Percentiles rank a stretch among this genome's conserved stretches.
Conservation (phyloP, 2,113 vertebrate species). For the Lates calcarifer region DNA sequence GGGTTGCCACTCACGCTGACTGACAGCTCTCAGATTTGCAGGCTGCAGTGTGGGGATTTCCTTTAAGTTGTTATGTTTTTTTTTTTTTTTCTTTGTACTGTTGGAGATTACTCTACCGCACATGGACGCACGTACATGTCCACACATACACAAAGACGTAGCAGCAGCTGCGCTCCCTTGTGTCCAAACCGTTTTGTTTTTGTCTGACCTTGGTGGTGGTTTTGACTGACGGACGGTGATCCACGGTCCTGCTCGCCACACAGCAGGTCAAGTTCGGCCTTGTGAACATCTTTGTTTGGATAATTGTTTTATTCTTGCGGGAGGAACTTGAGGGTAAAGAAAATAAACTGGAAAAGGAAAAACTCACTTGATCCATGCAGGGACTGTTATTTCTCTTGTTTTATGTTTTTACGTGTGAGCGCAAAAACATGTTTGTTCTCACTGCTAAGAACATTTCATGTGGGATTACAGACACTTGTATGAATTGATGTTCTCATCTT, state of each 20-base stretch:
- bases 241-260: not conserved
- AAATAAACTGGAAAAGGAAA: slow-evolving; percentile 31
- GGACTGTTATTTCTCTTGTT: slow-evolving; percentile 28
- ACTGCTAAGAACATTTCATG: slow-evolving; percentile 29
- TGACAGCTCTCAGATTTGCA: slow-evolving; percentile 84
- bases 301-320: slow-evolving; percentile 52
- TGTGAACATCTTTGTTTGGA: slow-evolving; percentile 58
- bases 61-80: slow-evolving; percentile 74
- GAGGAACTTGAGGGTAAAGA: slow-evolving; percentile 18
- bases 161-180: not conserved
- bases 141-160: slow-evolving; percentile 32
- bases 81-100: slow-evolving; percentile 16
- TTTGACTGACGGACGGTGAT: slow-evolving; percentile 63
- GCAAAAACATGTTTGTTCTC: slow-evolving; percentile 43
- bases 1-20: slow-evolving; percentile 82
- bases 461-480: slow-evolving; percentile 28
- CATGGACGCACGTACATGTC: slow-evolving; percentile 19
- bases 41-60: slow-evolving; percentile 74
- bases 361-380: slow-evolving; percentile 18
- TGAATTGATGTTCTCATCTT: slow-evolving; percentile 37
- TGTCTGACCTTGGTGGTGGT: slow-evolving; percentile 54
- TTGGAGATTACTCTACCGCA: slow-evolving; percentile 58
- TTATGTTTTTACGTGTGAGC: slow-evolving; percentile 9
- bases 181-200: slow-evolving; percentile 34
- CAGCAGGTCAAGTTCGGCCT: slow-evolving; percentile 37